These are phyloP conservation scores for Lepetodrilus schrolli DNA, from an alignment of 2,888 invertebrate genomes.

Conservation along the genomic window DNA sequence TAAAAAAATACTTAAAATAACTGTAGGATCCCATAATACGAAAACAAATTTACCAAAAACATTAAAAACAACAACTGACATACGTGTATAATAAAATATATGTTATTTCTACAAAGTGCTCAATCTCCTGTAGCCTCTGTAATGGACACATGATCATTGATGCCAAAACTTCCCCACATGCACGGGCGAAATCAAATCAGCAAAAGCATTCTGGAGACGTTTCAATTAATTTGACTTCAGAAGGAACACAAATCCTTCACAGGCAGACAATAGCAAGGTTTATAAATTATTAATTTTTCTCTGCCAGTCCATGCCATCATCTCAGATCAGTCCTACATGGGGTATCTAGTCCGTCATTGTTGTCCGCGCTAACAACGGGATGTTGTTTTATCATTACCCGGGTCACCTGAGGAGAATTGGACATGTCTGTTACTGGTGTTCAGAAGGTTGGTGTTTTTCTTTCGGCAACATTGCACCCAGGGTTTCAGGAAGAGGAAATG, in stretches of 20 bases:
- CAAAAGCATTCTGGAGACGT: background rate
- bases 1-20: too few relatives aligned
- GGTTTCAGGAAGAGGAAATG: background rate
- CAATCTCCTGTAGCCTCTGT: too few relatives aligned
- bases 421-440: background rate
- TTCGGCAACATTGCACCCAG: background rate
- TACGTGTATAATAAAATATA: too few relatives aligned
- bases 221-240: conserved; percentile 5
- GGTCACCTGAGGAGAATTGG: background rate
- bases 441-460: background rate
- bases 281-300: conserved; percentile 18
- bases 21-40: too few relatives aligned
- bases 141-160: too few relatives aligned
- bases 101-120: too few relatives aligned
- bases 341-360: background rate
- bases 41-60: too few relatives aligned
- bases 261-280: conserved; percentile 1
- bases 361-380: background rate
- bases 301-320: too few relatives aligned
- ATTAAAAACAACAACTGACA: too few relatives aligned
- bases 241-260: background rate
- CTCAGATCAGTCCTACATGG: too few relatives aligned
- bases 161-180: too few relatives aligned
- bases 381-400: background rate
- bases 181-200: conserved; percentile 15